Evolutionary conservation across 1,140 invertebrate species (phyloP).

Genomic region (Brachionus sp.): DNA sequence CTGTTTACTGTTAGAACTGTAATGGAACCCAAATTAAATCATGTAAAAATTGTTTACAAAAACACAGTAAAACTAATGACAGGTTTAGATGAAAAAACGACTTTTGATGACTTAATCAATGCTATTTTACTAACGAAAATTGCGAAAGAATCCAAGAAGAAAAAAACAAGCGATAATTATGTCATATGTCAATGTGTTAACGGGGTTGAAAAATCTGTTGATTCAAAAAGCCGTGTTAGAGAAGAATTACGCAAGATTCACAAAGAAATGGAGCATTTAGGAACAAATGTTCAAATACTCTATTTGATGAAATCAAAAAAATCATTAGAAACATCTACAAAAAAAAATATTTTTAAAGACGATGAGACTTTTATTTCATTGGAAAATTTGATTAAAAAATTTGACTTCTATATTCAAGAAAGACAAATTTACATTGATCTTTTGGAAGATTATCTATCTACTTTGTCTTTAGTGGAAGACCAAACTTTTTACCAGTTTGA

Average conservation of each 20-base stretch:
- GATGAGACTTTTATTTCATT: background rate
- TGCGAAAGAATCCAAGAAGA: background rate
- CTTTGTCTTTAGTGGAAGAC: background rate
- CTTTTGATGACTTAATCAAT: slow-evolving; percentile 11
- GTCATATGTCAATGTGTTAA: slow-evolving; percentile 3
- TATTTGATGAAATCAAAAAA: slow-evolving; percentile 18
- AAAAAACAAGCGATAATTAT: slow-evolving; percentile 9
- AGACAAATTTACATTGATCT: slow-evolving; percentile 9
- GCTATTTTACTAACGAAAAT: background rate
- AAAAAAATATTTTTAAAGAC: background rate
- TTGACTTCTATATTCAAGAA: slow-evolving; percentile 14
- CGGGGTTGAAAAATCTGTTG: background rate
- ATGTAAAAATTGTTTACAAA: slow-evolving; percentile 30
- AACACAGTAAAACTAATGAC: slow-evolving; percentile 13
- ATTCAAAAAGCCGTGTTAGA: background rate
- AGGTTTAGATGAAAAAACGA: background rate
- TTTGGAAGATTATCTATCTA: background rate
- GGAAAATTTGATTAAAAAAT: background rate
- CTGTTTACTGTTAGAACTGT: background rate
- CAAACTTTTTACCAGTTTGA: background rate
- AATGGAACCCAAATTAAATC: slow-evolving; percentile 9
- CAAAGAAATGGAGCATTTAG: background rate
- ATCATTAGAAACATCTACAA: background rate
- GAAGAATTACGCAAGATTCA: background rate
- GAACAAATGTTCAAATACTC: background rate